Evolutionary conservation across 2,797 vertebrate genomes (phyloP).

Genomic region (Oryzias dopingdopingensis): DNA sequence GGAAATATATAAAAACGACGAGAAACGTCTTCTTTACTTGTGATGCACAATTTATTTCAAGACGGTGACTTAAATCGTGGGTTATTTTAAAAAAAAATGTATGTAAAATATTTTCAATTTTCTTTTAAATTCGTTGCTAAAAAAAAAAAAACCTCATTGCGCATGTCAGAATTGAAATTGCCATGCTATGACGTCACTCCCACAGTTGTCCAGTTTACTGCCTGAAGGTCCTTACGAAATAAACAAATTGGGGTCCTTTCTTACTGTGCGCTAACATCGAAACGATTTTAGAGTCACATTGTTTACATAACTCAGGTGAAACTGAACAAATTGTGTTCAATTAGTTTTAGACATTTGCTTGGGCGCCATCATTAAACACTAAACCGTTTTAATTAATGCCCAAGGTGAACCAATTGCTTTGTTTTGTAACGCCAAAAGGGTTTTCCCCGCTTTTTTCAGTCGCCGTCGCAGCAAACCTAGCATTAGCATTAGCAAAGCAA

Average conservation of each 20-base stretch:
- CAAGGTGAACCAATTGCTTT: slow-evolving; percentile 18
- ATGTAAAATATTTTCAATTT: too few species aligned
- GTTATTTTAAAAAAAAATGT: neutral
- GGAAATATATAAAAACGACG: too few species aligned
- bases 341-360: neutral
- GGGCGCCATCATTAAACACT: slow-evolving; percentile 18
- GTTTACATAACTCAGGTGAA: slow-evolving; percentile 31
- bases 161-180: too few species aligned
- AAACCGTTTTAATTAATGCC: neutral
- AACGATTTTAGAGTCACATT: slow-evolving; percentile 44
- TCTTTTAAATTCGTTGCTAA: too few species aligned
- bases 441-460: slow-evolving; percentile 37
- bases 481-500: slow-evolving; percentile 43
- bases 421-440: slow-evolving; percentile 50
- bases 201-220: slow-evolving; percentile 44
- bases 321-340: too few species aligned
- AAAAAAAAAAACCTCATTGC: too few species aligned
- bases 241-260: slow-evolving; percentile 76
- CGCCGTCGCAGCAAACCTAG: slow-evolving; percentile 34
- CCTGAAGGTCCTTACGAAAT: slow-evolving; percentile 77
- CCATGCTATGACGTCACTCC: slow-evolving; percentile 4
- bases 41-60: too few species aligned
- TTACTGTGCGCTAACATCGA: slow-evolving; percentile 42
- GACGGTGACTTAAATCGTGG: too few species aligned
- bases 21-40: too few species aligned